Conservation (phyloP, 2,797 vertebrate genomes). For the Apogon hyalosoma region DNA sequence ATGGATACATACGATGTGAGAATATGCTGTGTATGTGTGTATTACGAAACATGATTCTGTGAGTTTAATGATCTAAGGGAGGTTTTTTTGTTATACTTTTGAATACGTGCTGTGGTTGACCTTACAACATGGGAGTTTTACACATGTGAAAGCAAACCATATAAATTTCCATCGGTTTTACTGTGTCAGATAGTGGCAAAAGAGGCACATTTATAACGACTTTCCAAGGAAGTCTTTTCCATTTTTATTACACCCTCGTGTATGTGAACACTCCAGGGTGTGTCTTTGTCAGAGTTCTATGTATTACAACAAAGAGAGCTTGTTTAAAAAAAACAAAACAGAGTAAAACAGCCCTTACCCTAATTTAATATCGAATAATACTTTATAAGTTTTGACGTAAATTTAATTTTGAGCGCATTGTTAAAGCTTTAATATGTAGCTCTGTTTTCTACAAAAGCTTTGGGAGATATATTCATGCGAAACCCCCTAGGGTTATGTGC, state of each 20-base stretch:
- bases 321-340: conserved; percentile 14
- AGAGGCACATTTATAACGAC: not conserved
- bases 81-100: not conserved
- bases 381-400: conserved; percentile 45
- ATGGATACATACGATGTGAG: conserved; percentile 45
- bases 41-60: conserved; percentile 16
- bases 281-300: conserved; percentile 2
- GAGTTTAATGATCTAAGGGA: conserved; percentile 4
- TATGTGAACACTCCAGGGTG: conserved; percentile 7
- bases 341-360: conserved; percentile 4
- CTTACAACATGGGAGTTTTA: conserved; percentile 5
- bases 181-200: conserved; percentile 4
- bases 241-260: conserved; percentile 3
- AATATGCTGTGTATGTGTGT: conserved; percentile 5
- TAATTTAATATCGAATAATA: conserved; percentile 54
- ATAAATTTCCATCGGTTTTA: conserved; percentile 8
- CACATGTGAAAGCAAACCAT: not conserved
- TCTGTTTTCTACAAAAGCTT: conserved; percentile 54
- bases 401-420: conserved; percentile 55
- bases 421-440: conserved; percentile 53
- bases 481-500: conserved; percentile 51
- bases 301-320: conserved; percentile 6
- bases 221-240: not conserved
- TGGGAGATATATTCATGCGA: conserved; percentile 51
- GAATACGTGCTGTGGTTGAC: conserved; percentile 9